These are phyloP conservation scores for Dromaius novaehollandiae DNA, from an alignment of 2,113 vertebrate species.

Conservation along the genomic window DNA sequence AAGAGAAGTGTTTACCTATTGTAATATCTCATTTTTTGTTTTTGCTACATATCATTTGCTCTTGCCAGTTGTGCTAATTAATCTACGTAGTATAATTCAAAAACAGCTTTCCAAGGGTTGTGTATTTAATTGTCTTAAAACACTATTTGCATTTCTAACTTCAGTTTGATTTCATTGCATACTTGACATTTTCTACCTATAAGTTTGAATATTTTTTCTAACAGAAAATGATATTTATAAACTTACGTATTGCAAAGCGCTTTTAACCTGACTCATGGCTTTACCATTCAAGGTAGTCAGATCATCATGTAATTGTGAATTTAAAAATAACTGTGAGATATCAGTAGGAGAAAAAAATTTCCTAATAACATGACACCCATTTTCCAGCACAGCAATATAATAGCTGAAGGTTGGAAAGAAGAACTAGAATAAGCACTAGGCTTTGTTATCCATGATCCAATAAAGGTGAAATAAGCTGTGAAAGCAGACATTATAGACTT, in stretches of 20 bases:
- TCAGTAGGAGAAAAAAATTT: not conserved
- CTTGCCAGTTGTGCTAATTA: not conserved
- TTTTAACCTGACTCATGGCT: not conserved
- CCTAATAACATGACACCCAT: not conserved
- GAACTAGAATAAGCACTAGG: not conserved
- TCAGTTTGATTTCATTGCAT: not conserved
- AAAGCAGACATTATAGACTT: conserved; percentile 22
- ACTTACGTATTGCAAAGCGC: not conserved
- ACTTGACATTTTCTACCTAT: not conserved
- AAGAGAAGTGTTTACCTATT: not conserved
- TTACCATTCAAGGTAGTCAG: not conserved
- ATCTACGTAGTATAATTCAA: not conserved
- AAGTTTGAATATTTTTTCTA: not conserved
- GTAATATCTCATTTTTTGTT: not conserved
- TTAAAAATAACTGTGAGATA: not conserved
- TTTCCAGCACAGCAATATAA: not conserved
- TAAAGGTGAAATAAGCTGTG: conserved; percentile 54
- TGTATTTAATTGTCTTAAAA: not conserved
- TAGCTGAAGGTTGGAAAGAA: not conserved
- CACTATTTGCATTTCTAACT: not conserved
- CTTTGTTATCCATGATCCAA: conserved; percentile 28
- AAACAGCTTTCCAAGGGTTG: not conserved
- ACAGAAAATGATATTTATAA: not conserved
- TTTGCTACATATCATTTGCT: not conserved
- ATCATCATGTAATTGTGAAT: not conserved